Base-by-base conservation (phyloP, 2,888 invertebrate species). In the Apoda limacodes region DNA sequence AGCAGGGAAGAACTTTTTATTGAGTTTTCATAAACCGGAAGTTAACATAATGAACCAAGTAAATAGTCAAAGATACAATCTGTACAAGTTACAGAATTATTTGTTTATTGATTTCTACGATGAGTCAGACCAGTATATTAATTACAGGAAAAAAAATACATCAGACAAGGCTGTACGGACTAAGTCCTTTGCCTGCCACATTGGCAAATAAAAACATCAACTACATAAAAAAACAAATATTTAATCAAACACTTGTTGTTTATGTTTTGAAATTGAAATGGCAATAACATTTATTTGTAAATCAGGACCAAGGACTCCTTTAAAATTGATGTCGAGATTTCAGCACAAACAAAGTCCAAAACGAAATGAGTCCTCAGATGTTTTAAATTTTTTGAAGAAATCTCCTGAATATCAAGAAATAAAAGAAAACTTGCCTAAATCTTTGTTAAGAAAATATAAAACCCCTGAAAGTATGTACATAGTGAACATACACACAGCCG, bases 381-480 rank as follows among this genome's bases (percentile, higher is more conserved):
- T 80, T 12, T 39, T 65, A 7, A 64, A 62, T 28, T 76, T 64
- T 43, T 48, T 80, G 40, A 56, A 63, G 39, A 64, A 36, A 35
- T 48, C 51, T 11, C 43, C 53, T 34, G 71, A 74, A 13, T 74
- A 70, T 35, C 38, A 28, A 12, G 46, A 51, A 25, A 46, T 75
- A 20, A 55, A 54, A 46, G 52, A 65, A n/a, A 54, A 55, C 28
- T 39, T 80, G 33, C 80, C 80, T 3, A 68, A 59, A 32, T 30
- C 42, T 25, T 53, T 80, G 23, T 42, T 78, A 9, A 66, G 46
- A 41, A 80, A 78, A 41, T 76, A 68, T 43, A 71, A 65, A 42
- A 50, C 61, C 3, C 62, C 62, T 4, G 61, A 64, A 34, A 61
- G 55, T 32, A 69, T 82, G 61, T 82, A 82, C 45, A 39, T 83